Evolutionary conservation across 2,888 invertebrate genomes (phyloP).

Genomic region (Oligia latruncula): DNA sequence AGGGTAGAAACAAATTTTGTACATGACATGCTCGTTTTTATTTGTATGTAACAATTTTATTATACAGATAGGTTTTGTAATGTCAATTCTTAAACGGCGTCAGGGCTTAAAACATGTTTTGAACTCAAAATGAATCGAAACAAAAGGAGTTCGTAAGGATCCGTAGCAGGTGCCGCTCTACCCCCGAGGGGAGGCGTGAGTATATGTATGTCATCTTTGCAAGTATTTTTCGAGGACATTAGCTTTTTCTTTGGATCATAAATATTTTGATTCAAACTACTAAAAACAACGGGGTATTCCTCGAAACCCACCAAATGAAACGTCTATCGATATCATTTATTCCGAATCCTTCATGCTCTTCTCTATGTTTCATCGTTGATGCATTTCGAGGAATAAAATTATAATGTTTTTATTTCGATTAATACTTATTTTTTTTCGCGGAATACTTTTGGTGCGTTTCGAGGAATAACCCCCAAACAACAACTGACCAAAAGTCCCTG

Average conservation of each 20-base stretch:
- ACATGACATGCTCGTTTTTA: slow-evolving; percentile 25
- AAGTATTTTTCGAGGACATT: background rate
- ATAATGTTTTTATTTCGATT: too few species aligned
- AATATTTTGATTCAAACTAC: background rate
- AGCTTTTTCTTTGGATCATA: background rate
- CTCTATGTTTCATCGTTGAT: too few species aligned
- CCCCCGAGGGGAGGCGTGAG: too few species aligned
- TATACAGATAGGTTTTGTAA: slow-evolving; percentile 1
- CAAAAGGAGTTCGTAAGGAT: background rate
- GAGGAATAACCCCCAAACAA: too few species aligned
- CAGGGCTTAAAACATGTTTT: background rate
- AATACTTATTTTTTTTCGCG: too few species aligned
- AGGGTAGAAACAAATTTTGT: slow-evolving; percentile 42
- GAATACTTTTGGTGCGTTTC: too few species aligned
- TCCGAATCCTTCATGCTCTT: too few species aligned
- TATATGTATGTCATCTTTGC: background rate
- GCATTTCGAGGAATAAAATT: too few species aligned
- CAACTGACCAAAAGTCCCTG: background rate
- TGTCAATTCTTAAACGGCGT: slow-evolving; percentile 8
- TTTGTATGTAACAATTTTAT: slow-evolving; percentile 20
- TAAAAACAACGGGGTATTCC: too few species aligned
- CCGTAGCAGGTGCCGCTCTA: background rate
- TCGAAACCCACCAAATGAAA: too few species aligned
- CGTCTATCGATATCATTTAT: too few species aligned
- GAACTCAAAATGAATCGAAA: background rate